These are phyloP conservation scores for Lithophane ornitopus DNA, from an alignment of 2,888 invertebrate genomes.

Conservation along the genomic window DNA sequence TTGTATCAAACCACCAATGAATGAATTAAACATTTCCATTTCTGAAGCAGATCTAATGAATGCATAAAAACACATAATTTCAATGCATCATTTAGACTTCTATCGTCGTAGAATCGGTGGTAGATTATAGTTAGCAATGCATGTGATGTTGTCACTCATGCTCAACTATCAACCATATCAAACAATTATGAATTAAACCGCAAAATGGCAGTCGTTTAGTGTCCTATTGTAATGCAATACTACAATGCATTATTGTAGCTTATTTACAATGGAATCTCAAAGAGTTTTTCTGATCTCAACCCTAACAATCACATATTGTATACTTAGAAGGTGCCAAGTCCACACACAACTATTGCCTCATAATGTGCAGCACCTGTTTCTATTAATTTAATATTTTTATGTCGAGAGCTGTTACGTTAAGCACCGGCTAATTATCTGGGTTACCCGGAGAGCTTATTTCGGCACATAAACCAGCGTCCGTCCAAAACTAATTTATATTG, in stretches of 20 bases:
- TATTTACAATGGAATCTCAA: constrained; percentile 31
- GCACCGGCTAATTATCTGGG: constrained; percentile 79
- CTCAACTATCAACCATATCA: neutral
- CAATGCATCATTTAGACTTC: neutral
- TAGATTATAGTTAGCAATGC: neutral
- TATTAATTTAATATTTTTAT: constrained; percentile 64
- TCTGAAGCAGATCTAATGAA: neutral
- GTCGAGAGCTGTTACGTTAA: constrained; percentile 72
- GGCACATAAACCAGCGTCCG: constrained; percentile 83
- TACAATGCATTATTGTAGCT: constrained; percentile 48
- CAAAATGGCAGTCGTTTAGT: constrained; percentile 38
- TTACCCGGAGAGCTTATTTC: constrained; percentile 81
- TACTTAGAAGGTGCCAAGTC: constrained; percentile 14
- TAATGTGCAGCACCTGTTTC: constrained; percentile 48
- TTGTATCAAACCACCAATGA: neutral
- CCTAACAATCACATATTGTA: constrained; percentile 36
- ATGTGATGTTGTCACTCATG: neutral
- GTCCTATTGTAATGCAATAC: constrained; percentile 42
- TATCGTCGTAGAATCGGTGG: neutral
- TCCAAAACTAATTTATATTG: constrained; percentile 90
- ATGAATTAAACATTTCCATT: neutral
- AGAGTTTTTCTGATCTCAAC: constrained; percentile 32
- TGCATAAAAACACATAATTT: neutral
- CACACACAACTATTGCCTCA: constrained; percentile 37
- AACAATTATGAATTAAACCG: constrained; percentile 41